Percentiles rank a stretch among this genome's conserved stretches.
Conservation (phyloP, 2,113 vertebrate genomes). For the Sminthopsis crassicaudata region DNA sequence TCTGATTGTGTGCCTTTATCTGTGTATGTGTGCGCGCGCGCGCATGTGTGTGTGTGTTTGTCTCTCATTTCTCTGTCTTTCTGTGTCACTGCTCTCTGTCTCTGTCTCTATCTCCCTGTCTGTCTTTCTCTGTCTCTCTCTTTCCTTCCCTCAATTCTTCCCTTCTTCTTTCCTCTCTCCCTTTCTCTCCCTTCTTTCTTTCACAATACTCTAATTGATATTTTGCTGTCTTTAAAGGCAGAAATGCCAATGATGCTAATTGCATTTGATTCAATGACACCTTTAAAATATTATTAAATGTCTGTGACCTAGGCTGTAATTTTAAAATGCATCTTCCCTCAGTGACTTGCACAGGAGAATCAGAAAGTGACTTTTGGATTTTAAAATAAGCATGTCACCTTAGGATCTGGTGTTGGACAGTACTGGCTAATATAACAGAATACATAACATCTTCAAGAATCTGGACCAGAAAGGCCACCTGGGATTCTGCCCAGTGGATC, state of each 20-base stretch:
- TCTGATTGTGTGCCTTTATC: fast-evolving
- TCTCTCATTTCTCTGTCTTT: no score
- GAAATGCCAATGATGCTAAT: not conserved
- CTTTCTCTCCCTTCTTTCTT: not conserved
- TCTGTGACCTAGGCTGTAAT: not conserved
- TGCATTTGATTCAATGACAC: not conserved
- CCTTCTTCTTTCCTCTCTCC: not conserved
- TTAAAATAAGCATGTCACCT: constrained; percentile 41
- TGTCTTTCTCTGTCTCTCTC: no score
- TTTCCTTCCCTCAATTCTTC: not conserved
- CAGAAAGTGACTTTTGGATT: not conserved
- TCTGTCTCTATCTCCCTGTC: no score
- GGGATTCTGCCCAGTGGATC: constrained; percentile 62
- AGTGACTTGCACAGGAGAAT: not conserved
- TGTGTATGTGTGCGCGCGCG: no score
- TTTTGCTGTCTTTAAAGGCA: not conserved
- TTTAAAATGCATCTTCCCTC: not conserved
- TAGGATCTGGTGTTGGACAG: constrained; percentile 55
- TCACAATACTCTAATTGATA: not conserved
- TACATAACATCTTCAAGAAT: constrained; percentile 65
- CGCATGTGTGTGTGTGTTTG: no score
- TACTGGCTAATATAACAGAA: not conserved
- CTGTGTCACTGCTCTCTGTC: not conserved
- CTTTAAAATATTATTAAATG: not conserved
- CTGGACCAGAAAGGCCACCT: constrained; percentile 53